Evolutionary conservation across 1,140 invertebrate genomes (phyloP).

Genomic region (Platyura marginata): DNA sequence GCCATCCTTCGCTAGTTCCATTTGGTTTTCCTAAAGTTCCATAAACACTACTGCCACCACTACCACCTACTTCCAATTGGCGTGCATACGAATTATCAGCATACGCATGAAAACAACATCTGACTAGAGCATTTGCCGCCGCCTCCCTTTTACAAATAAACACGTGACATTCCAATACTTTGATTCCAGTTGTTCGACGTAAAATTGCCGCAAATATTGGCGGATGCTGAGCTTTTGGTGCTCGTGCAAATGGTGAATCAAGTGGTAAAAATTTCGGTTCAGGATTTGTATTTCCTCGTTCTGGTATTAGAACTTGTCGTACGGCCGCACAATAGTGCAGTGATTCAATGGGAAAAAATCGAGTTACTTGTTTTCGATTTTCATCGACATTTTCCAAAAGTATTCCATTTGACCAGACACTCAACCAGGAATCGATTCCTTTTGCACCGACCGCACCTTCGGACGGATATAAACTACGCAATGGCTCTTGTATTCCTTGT

Average conservation of each 20-base stretch:
- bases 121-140: conserved; percentile 81
- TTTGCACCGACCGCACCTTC: conserved; percentile 60
- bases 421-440: conserved; percentile 94
- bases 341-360: conserved; percentile 94
- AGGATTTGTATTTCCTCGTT: conserved; percentile 26
- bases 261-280: conserved; percentile 83
- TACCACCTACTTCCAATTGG: conserved; percentile 40
- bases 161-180: conserved; percentile 96
- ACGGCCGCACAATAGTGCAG: conserved; percentile 97
- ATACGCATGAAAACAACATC: conserved; percentile 90
- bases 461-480: conserved; percentile 82
- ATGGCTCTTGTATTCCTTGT: conserved; percentile 92
- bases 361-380: conserved; percentile 79
- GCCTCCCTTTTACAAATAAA: conserved; percentile 95
- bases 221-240: conserved; percentile 76
- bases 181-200: conserved; percentile 89
- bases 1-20: conserved; percentile 25
- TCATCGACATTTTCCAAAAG: conserved; percentile 93
- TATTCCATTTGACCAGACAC: conserved; percentile 92
- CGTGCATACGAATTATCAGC: conserved; percentile 84
- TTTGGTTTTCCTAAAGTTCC: conserved; percentile 20
- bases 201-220: conserved; percentile 95
- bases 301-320: conserved; percentile 52
- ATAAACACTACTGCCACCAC: conserved; percentile 14
- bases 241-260: conserved; percentile 86